phyloP scores from a whole-genome alignment of 2,888 invertebrate species.

The Glaucopsyche alexis region DNA sequence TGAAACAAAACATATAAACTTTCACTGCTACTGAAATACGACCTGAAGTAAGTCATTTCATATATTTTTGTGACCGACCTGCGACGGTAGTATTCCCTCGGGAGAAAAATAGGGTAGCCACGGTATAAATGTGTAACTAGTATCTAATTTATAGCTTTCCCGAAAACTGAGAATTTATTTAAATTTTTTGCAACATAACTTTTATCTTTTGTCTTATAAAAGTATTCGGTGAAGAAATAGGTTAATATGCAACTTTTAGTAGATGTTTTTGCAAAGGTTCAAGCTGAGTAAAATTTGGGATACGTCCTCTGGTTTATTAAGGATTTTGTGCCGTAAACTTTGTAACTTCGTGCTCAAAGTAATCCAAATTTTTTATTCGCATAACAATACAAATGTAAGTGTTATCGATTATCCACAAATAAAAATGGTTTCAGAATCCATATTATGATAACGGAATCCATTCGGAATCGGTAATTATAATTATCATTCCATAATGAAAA shows the following conservation, averaged over 20 bases:
- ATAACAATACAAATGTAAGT: neutral
- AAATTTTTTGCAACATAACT: constrained; percentile 2
- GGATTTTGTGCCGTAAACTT: neutral
- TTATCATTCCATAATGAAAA: constrained; percentile 19
- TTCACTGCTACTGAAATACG: constrained; percentile 26
- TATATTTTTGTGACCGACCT: constrained; percentile 23
- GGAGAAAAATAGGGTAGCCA: constrained; percentile 16
- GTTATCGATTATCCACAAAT: neutral
- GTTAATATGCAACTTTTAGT: neutral
- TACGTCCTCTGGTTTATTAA: neutral
- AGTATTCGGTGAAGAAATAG: neutral
- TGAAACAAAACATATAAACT: constrained; percentile 27
- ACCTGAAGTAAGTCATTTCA: constrained; percentile 19
- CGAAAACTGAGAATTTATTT: constrained; percentile 17
- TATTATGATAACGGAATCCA: constrained; percentile 7
- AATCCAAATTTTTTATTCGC: neutral
- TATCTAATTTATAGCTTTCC: neutral
- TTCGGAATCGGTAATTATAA: constrained; percentile 12
- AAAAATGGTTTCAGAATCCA: constrained; percentile 5
- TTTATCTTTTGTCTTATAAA: neutral
- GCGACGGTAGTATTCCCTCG: constrained; percentile 18
- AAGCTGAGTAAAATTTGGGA: neutral
- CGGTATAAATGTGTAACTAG: constrained; percentile 15
- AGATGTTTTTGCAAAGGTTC: neutral
- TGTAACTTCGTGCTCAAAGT: neutral